Evolutionary conservation across 1,140 invertebrate species (phyloP), one percentile per base, ranked within the genome.

Genomic region (Metaphire vulgaris): DNA sequence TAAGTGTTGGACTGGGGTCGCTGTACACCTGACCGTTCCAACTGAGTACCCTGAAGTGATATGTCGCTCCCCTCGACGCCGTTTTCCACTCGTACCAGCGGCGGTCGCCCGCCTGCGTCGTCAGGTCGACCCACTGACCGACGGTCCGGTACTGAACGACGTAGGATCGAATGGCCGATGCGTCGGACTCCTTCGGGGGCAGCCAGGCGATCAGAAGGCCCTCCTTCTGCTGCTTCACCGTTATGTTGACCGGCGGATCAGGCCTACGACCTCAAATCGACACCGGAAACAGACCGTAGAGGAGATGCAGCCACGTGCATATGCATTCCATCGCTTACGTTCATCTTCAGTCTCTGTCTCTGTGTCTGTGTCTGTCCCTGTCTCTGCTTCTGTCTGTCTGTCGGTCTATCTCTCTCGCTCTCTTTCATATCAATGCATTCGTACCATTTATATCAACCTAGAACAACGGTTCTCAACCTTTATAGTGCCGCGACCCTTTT

Each of bases 71-170:
- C 28, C 76, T 73, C 29, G 76, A 77, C 16, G 67, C 76, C 1
- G 76, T 77, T n/a, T 41, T 74, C 76, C 76, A 77, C 30, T 67
- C 33, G 28, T 69, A 77, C 33, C 30, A 68, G 16, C 92, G 94
- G 86, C 93, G 92, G 86, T 93, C 92, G 83, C 95, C 94, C 83
- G 92, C 90, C 78, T 92, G 92, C 80, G 93, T 92, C 86, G 93
- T 95, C 79, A 95, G 89, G 67, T 90, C 91, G 86, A 93, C 94
- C 93, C 92, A 95, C 79, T 90, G 90, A 33, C 56, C 73, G 30
- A 79, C 78, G 75, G 91, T 92, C 85, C 76, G 90, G 88, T 94
- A 96, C 86, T 95, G 93, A 84, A 97, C 93, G 72, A 91, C 92
- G 86, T 96, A 97, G 87, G 93, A 92, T 83, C 93, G 92, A 78